Percentiles rank a stretch among this genome's conserved stretches.
These are phyloP conservation scores for Lepidocolaptes lacrymiger DNA, from an alignment of 2,797 vertebrate genomes.

Conservation along the genomic window DNA sequence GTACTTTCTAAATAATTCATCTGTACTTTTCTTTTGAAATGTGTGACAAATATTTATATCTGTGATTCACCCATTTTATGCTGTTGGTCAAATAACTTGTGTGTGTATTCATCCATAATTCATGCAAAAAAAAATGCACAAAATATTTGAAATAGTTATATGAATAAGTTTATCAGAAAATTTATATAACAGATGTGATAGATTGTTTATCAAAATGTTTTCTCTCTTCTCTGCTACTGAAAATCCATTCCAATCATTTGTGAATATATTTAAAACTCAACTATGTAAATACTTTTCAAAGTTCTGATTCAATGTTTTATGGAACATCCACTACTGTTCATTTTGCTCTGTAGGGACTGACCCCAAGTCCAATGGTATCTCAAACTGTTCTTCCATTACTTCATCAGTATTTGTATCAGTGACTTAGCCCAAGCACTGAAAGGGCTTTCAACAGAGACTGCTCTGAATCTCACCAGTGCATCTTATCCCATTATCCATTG, in stretches of 20 bases:
- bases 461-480: background rate
- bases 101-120: background rate
- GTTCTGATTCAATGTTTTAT: background rate
- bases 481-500: background rate
- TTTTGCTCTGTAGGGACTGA: background rate
- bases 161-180: background rate
- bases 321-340: background rate
- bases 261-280: background rate
- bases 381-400: background rate
- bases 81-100: background rate
- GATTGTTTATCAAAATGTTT: background rate
- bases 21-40: background rate
- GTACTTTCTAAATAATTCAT: background rate
- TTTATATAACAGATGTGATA: background rate
- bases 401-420: background rate
- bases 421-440: background rate
- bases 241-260: background rate
- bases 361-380: background rate
- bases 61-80: background rate
- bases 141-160: background rate
- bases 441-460: background rate
- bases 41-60: background rate
- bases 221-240: background rate
- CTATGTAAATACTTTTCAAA: background rate
- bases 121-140: background rate